phyloP scores from a whole-genome alignment of 64 coral and sea anemone species.

The Actinia tenebrosa region DNA sequence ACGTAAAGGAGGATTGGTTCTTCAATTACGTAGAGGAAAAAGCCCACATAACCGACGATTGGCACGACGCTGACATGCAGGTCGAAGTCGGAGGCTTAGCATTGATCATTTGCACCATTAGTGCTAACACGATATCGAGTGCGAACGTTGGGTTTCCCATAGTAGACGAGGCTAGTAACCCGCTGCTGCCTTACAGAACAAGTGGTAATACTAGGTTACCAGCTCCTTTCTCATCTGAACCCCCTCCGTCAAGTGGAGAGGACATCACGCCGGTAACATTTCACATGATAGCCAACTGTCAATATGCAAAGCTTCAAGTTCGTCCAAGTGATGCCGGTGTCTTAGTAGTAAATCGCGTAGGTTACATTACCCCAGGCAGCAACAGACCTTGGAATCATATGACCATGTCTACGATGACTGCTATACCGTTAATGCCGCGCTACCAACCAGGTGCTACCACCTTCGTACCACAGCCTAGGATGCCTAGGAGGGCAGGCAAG shows the following conservation, averaged over 20 bases:
- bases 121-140: neutral
- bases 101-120: neutral
- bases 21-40: neutral
- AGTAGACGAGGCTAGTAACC: neutral
- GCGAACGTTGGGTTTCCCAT: neutral
- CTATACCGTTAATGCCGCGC: too few species aligned
- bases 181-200: neutral
- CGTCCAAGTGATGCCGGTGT: too few species aligned
- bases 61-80: neutral
- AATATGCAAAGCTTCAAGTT: neutral
- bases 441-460: too few species aligned
- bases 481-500: too few species aligned
- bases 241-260: neutral
- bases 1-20: neutral
- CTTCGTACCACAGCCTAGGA: too few species aligned
- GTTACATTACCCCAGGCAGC: too few species aligned
- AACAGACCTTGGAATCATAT: too few species aligned
- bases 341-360: too few species aligned
- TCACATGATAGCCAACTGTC: neutral
- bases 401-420: too few species aligned
- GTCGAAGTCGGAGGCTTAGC: neutral
- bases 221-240: neutral
- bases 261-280: neutral
- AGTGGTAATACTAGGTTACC: neutral
- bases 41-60: neutral